Percentiles rank a stretch among this genome's conserved stretches.
phyloP scores from a whole-genome alignment of 1,140 invertebrate species.

The Euborellia annulipes region DNA sequence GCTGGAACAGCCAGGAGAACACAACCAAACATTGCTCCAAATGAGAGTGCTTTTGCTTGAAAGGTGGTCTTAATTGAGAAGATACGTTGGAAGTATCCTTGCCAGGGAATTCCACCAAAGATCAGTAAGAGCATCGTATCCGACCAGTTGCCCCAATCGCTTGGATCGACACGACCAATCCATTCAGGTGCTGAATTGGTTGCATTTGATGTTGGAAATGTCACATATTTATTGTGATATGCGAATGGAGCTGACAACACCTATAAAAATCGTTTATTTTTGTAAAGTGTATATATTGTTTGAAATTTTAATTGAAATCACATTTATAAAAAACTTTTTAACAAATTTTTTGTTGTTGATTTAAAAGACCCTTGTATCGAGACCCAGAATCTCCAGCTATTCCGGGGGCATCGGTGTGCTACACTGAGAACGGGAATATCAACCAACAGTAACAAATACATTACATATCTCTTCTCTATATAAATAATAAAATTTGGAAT shows the following conservation, averaged over 20 bases:
- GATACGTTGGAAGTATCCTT: constrained; percentile 72
- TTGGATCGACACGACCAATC: constrained; percentile 41
- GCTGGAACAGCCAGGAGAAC: constrained; percentile 58
- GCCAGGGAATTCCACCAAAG: constrained; percentile 75
- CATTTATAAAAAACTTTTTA: no score
- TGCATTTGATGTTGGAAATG: constrained; percentile 15
- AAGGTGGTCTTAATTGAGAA: constrained; percentile 51
- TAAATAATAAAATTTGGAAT: no score
- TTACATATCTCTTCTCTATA: no score
- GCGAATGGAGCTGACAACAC: constrained; percentile 17
- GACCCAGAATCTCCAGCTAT: no score
- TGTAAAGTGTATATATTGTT: no score
- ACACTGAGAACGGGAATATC: no score
- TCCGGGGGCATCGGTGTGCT: no score
- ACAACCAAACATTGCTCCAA: constrained; percentile 48
- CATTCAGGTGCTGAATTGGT: constrained; percentile 37
- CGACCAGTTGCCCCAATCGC: constrained; percentile 43
- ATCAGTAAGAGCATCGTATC: constrained; percentile 55
- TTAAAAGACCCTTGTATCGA: no score
- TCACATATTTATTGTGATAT: constrained; percentile 34
- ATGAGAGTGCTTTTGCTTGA: constrained; percentile 31
- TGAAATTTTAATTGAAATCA: no score
- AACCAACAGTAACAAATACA: no score
- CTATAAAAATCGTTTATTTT: no score
- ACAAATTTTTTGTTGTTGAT: no score